Conservation (phyloP, 2,797 vertebrate species). For the Cetoscarus ocellatus region DNA sequence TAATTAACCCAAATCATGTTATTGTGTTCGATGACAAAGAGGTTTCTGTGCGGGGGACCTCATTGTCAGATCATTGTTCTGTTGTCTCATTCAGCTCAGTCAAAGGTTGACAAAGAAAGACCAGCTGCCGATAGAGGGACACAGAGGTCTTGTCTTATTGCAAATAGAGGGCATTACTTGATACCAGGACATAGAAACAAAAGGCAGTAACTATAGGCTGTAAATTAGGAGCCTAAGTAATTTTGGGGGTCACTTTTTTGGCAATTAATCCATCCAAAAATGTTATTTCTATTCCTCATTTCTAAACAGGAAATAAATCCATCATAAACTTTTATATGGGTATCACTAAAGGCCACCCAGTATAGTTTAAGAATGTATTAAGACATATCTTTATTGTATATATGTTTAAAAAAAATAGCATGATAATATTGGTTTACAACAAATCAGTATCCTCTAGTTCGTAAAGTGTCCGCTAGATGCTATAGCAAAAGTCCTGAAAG, state of each 20-base stretch:
- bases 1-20: slow-evolving; percentile 86
- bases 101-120: slow-evolving; percentile 70
- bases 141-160: slow-evolving; percentile 53
- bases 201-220: background rate
- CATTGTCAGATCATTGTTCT: slow-evolving; percentile 85
- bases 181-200: slow-evolving; percentile 48
- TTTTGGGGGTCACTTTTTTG: background rate
- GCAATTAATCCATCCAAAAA: background rate
- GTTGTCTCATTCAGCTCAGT: slow-evolving; percentile 77
- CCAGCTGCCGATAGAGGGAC: slow-evolving; percentile 65
- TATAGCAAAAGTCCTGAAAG: no score
- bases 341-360: no score
- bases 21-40: slow-evolving; percentile 86
- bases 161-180: slow-evolving; percentile 47
- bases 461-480: no score
- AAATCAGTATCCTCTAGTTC: no score
- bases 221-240: slow-evolving; percentile 4
- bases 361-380: no score
- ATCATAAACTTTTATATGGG: no score
- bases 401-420: no score
- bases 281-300: background rate
- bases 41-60: slow-evolving; percentile 74
- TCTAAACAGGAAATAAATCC: slow-evolving; percentile 9
- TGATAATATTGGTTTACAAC: no score
- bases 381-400: no score